phyloP scores from a whole-genome alignment of 2,888 invertebrate species.

The Liopterus haemorrhoidalis region DNA sequence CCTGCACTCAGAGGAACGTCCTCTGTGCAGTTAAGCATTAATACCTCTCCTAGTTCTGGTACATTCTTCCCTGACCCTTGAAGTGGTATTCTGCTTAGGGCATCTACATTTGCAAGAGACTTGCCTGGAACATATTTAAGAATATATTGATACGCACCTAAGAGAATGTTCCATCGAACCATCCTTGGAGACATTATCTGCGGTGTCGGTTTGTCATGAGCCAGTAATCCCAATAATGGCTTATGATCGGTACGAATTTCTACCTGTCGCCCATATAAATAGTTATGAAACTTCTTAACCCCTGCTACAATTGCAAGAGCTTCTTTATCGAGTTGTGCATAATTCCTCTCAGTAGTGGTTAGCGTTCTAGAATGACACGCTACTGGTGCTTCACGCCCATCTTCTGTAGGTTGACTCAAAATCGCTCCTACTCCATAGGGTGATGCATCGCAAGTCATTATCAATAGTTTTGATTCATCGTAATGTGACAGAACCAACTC shows the following conservation, averaged over 20 bases:
- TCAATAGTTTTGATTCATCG: no score
- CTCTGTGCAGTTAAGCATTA: conserved; percentile 11
- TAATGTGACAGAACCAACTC: no score
- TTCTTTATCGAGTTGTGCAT: no score
- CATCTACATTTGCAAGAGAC: conserved; percentile 15
- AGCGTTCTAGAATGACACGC: no score
- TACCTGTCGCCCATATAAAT: no score
- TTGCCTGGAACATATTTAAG: conserved; percentile 13
- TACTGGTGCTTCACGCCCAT: no score
- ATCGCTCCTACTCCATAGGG: no score
- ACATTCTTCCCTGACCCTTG: not conserved
- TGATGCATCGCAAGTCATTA: no score
- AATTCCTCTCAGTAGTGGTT: no score
- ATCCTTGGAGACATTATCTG: conserved; percentile 18
- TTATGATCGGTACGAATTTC: conserved; percentile 28
- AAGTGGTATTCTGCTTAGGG: conserved; percentile 16
- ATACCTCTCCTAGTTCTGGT: not conserved
- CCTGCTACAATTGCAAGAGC: no score
- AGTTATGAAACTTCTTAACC: no score
- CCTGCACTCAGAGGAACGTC: conserved; percentile 15
- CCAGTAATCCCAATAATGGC: conserved; percentile 21
- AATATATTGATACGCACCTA: conserved; percentile 18
- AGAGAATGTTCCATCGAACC: conserved; percentile 12
- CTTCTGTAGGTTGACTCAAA: no score
- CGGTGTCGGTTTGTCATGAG: conserved; percentile 14